A percentile compares a stretch with the other conserved stretches of the same genome.
phyloP scores from a whole-genome alignment of 2,113 vertebrate genomes.

The Epinephelus lanceolatus region DNA sequence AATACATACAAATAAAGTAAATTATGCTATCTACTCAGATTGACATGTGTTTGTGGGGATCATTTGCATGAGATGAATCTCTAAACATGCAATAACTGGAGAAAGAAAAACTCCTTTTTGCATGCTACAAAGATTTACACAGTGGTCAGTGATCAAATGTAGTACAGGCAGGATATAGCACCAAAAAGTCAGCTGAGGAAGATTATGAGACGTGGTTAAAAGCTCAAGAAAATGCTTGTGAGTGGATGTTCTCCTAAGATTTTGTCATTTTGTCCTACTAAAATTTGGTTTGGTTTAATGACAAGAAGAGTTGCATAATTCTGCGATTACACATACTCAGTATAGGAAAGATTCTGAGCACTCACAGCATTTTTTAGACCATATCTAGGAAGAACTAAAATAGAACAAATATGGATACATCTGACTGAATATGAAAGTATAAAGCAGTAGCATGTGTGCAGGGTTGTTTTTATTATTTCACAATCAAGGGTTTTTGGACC shows the following conservation, averaged over 20 bases:
- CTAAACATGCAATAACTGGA: no score
- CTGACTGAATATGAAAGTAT: no score
- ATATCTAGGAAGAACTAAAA: no score
- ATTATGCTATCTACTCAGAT: not conserved
- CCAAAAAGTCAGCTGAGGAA: not conserved
- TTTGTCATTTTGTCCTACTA: not conserved
- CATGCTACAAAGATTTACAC: not conserved
- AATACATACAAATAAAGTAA: constrained; percentile 28
- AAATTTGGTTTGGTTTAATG: not conserved
- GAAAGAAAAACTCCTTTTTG: not conserved
- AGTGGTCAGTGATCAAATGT: not conserved
- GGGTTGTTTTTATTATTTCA: no score
- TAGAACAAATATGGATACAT: no score
- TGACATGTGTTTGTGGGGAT: not conserved
- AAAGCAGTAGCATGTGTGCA: no score
- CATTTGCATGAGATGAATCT: not conserved
- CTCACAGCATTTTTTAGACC: no score
- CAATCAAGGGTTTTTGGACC: no score
- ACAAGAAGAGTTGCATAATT: not conserved
- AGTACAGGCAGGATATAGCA: not conserved
- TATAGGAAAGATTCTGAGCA: no score
- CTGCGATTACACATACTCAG: no score
- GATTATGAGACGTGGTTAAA: not conserved
- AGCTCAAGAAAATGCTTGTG: not conserved
- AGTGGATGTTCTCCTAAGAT: not conserved